Conservation (phyloP, 2,113 vertebrate species). For the Tiliqua scincoides region DNA sequence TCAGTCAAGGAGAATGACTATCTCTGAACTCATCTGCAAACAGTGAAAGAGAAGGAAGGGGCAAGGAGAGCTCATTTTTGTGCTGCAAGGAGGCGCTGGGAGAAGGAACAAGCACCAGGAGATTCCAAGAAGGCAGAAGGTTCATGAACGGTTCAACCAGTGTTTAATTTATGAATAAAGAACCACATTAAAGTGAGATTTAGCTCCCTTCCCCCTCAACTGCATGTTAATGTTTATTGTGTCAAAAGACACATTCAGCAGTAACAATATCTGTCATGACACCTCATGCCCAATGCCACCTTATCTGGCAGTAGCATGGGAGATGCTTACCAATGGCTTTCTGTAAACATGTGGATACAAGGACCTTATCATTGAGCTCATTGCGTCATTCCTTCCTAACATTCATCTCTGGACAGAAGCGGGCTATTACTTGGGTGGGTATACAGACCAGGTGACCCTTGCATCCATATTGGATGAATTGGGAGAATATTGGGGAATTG, state of each 20-base stretch:
- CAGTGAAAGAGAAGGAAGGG: not conserved
- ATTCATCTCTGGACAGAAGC: not conserved
- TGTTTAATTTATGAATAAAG: conserved; percentile 16
- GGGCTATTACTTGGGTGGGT: not conserved
- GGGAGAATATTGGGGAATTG: not conserved
- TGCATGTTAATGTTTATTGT: not conserved
- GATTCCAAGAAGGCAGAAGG: conserved; percentile 21
- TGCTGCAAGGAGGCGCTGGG: not conserved
- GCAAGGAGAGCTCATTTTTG: not conserved
- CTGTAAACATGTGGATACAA: not conserved
- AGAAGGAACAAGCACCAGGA: not conserved
- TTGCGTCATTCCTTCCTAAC: not conserved
- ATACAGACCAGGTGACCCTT: too few species aligned
- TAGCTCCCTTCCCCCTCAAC: conserved; percentile 25
- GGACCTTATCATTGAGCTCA: not conserved
- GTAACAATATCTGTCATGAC: conserved; percentile 29
- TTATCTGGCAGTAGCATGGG: not conserved
- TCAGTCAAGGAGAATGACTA: conserved; percentile 18
- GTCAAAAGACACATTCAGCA: conserved; percentile 12
- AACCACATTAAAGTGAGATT: conserved; percentile 1
- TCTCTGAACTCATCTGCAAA: not conserved
- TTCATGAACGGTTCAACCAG: conserved; percentile 29
- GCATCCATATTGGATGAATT: not conserved
- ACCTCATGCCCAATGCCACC: not conserved
- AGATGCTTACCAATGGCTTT: not conserved